Evolutionary conservation across 2,888 invertebrate genomes (phyloP), one percentile per base, ranked within the genome.

Genomic region (Yponomeuta evonymella): DNA sequence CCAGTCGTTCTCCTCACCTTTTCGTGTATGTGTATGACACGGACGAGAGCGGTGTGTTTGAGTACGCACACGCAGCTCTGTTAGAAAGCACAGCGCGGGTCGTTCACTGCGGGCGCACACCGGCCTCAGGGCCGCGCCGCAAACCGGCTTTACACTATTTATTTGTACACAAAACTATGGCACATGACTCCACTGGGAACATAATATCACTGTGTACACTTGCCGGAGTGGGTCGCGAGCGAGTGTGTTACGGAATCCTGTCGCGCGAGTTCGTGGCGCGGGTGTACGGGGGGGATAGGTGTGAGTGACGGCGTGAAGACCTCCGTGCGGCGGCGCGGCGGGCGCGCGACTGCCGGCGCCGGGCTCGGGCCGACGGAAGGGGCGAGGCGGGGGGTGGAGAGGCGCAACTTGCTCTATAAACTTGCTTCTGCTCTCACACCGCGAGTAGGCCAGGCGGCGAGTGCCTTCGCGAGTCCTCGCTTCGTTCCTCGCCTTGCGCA

Each of bases 361-460:
- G 58, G 48, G 62, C 58, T 43, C 48, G 70, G 70, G 62, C 23
- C 23, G 23, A 23, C 23, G 23, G 23, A 23, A 23, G 68, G 63
- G 48, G 63, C 64, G 72, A 71, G 68, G 68, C 69, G 71, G 62
- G 68, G 76, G 76, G 77, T 71, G 79, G 74, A 75, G 74, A 75
- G 74, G 78, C 81, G 79, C 83, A 79, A 81, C 80, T 79, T 81
- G 86, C 83, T 86, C 89, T 86, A 86, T 81, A 87, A 86, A 87
- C 84, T 87, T 84, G 85, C 80, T 84, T 84, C 82, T 83, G 83
- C 77, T 77, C 78, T 83, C 84, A 83, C 83, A 83, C 79, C 83
- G 83, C 78, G 86, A 82, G 86, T 82, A 83, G 83, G 83, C 82
- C 77, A 6, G 5, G 43, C 43, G 75, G 74, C 75, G 12, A 12